These are phyloP conservation scores for Eulemur mongoz DNA, from an alignment of 2,797 vertebrate genomes.

Conservation along the genomic window DNA sequence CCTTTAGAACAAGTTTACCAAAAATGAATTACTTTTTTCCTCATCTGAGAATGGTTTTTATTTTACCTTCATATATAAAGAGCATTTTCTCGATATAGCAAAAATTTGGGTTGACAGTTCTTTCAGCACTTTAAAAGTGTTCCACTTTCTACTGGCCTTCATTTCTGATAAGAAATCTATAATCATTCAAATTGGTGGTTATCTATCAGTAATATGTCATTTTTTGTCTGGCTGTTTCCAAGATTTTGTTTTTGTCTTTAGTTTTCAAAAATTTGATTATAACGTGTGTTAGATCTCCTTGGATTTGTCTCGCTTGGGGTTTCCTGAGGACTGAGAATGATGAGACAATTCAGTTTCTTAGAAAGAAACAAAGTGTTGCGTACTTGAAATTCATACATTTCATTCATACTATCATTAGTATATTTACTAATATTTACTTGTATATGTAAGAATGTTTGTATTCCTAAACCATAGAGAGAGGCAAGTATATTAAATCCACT, in stretches of 20 bases:
- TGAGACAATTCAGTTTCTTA: background rate
- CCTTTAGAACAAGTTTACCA: background rate
- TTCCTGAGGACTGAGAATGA: background rate
- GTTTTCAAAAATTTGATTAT: background rate
- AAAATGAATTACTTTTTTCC: background rate
- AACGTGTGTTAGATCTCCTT: background rate
- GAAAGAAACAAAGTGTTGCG: background rate
- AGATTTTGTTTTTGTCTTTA: constrained; percentile 5
- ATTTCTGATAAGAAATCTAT: background rate
- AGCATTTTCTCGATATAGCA: background rate
- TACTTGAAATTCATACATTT: background rate
- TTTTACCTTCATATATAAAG: background rate
- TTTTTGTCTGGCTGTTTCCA: background rate
- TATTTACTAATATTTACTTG: background rate
- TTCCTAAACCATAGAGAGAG: background rate
- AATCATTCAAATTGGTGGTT: background rate
- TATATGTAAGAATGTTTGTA: background rate
- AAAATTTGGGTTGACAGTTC: background rate
- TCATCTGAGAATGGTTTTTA: background rate
- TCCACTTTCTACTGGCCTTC: background rate
- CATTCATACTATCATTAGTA: background rate
- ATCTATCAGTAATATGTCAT: background rate
- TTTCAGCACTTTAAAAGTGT: background rate
- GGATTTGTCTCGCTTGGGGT: background rate
- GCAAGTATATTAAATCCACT: background rate